Evolutionary conservation across 2,113 vertebrate species (phyloP).

Genomic region (Elaphurus davidianus): DNA sequence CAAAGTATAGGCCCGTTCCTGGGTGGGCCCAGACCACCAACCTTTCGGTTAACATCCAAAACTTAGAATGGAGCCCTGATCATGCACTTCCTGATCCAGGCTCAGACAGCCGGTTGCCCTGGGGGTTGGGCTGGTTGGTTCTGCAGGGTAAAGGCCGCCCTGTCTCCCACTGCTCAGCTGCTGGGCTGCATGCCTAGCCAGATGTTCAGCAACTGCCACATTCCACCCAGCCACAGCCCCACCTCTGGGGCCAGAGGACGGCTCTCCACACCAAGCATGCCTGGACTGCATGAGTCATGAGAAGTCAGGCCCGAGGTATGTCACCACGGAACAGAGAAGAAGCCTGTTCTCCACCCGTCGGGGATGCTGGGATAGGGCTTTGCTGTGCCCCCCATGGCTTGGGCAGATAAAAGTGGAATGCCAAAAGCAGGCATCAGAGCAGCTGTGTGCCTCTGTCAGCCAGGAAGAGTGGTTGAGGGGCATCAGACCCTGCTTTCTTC

Average conservation of each 20-base stretch:
- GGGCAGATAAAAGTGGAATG: neutral
- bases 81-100: neutral
- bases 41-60: neutral
- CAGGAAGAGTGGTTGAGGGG: neutral
- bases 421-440: neutral
- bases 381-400: neutral
- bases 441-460: neutral
- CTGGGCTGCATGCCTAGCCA: neutral
- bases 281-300: neutral
- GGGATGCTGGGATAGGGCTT: neutral
- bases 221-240: constrained; percentile 11
- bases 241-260: neutral
- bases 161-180: neutral
- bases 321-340: neutral
- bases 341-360: neutral
- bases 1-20: neutral
- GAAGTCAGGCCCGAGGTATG: neutral
- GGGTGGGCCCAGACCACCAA: neutral
- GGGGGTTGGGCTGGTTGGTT: neutral
- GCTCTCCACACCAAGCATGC: neutral
- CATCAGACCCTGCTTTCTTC: neutral
- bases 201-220: constrained; percentile 42
- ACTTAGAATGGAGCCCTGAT: neutral
- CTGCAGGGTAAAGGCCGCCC: neutral
- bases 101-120: neutral